These are phyloP conservation scores for Ceratosolen solmsi DNA, from an alignment of 1,140 invertebrate species.

Conservation along the genomic window DNA sequence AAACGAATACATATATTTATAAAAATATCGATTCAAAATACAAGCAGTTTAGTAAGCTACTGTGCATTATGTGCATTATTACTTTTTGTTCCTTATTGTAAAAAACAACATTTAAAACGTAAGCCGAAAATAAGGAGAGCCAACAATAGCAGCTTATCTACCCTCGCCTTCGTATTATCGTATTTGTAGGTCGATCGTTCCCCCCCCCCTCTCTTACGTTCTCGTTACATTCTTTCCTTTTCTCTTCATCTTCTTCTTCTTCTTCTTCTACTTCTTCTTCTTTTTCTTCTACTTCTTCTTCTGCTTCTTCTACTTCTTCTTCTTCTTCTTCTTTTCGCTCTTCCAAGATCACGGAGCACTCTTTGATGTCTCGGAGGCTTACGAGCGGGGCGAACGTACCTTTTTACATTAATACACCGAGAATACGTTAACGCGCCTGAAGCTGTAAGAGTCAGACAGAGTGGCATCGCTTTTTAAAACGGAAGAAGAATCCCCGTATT, in stretches of 20 bases:
- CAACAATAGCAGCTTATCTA: not conserved
- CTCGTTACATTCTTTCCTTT: not conserved
- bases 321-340: not conserved
- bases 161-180: not conserved
- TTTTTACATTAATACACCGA: not conserved
- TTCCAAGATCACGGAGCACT: not conserved
- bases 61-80: no score
- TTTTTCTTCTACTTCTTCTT: no score
- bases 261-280: not conserved
- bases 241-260: not conserved
- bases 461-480: not conserved
- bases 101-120: no score
- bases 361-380: not conserved
- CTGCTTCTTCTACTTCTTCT: not conserved
- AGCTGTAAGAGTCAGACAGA: constrained; percentile 2
- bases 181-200: not conserved
- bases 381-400: not conserved
- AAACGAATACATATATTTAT: no score
- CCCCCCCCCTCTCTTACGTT: not conserved
- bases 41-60: no score
- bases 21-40: no score
- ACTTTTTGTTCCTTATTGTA: no score
- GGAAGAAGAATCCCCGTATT: constrained; percentile 2
- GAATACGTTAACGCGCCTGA: not conserved
- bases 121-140: no score